These are phyloP conservation scores for Micromussa lordhowensis DNA, from an alignment of 92 coral and sea anemone genomes.

Conservation along the genomic window DNA sequence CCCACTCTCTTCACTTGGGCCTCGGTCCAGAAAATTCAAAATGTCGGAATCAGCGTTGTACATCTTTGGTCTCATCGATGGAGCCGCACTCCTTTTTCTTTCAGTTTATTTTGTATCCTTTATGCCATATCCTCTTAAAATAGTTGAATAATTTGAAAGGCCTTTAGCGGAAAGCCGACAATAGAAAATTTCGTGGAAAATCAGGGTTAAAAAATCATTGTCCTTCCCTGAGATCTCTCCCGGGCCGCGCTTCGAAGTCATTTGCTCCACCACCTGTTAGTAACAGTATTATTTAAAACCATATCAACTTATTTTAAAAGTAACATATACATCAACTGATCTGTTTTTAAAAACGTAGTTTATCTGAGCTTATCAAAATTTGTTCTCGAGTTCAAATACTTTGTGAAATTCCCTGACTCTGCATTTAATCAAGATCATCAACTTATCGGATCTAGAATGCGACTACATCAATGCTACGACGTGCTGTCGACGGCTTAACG, in stretches of 20 bases:
- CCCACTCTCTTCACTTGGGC: slow-evolving; percentile 21
- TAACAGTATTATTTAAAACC: not conserved
- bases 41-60: slow-evolving; percentile 88
- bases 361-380: not conserved
- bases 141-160: not conserved
- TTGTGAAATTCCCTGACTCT: slow-evolving; percentile 36
- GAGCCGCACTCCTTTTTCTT: slow-evolving; percentile 90
- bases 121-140: not conserved
- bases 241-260: not conserved
- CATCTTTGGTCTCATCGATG: slow-evolving; percentile 89
- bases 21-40: slow-evolving; percentile 38
- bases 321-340: not conserved
- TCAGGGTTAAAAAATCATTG: not conserved
- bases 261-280: not conserved
- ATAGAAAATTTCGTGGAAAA: not conserved
- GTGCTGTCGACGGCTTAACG: slow-evolving; percentile 88
- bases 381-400: not conserved
- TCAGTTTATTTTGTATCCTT: slow-evolving; percentile 99
- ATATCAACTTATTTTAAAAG: not conserved
- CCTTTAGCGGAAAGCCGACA: not conserved
- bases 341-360: not conserved
- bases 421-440: slow-evolving; percentile 72
- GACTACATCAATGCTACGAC: slow-evolving; percentile 97
- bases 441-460: slow-evolving; percentile 97
- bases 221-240: not conserved